Evolutionary conservation across 2,113 vertebrate genomes (phyloP).

Genomic region (Oenanthe oenanthe): DNA sequence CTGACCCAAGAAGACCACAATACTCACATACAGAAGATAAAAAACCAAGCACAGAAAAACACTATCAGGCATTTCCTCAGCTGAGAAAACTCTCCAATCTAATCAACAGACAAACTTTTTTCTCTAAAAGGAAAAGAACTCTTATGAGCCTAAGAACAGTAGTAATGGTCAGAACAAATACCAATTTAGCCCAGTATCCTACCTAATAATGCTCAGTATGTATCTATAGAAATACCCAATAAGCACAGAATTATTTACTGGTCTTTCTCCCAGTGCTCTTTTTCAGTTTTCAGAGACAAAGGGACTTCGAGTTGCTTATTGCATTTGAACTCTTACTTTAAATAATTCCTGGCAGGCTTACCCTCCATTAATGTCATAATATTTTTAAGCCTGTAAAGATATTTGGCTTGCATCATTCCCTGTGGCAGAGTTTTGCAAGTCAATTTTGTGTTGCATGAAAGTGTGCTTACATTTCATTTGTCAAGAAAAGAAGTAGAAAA

Average conservation of each 20-base stretch:
- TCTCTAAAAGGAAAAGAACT: not conserved
- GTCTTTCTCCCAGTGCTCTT: not conserved
- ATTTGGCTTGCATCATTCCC: not conserved
- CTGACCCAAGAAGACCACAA: not conserved
- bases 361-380: not conserved
- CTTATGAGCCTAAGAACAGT: not conserved
- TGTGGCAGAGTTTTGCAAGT: not conserved
- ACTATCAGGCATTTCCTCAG: not conserved
- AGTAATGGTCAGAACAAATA: not conserved
- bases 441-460: not conserved
- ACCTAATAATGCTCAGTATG: not conserved
- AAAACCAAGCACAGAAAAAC: not conserved
- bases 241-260: not conserved
- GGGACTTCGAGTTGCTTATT: not conserved
- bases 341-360: not conserved
- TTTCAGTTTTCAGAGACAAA: not conserved
- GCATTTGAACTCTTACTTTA: not conserved
- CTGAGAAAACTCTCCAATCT: not conserved
- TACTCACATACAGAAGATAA: accelerated
- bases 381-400: not conserved
- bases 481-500: not conserved
- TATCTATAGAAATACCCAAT: not conserved
- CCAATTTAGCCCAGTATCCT: not conserved
- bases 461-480: not conserved
- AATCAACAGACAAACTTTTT: not conserved